Conservation (phyloP, 2,888 invertebrate genomes). For the Tachina fera region DNA sequence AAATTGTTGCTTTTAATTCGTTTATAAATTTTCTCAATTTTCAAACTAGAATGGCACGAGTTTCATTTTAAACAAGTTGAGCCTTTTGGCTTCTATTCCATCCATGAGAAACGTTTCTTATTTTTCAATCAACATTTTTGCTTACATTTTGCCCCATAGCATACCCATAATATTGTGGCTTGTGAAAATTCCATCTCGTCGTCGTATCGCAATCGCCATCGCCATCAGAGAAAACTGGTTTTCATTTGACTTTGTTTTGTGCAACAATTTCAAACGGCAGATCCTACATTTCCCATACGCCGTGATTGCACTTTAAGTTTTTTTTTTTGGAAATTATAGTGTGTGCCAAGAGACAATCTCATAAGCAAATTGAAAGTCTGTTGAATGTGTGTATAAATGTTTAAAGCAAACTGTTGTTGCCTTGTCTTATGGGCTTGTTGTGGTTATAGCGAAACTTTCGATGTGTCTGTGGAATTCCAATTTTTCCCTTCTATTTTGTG, state of each 20-base stretch:
- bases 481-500: neutral
- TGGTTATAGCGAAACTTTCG: neutral
- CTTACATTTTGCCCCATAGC: conserved; percentile 6
- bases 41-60: conserved; percentile 54
- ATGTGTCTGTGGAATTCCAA: neutral
- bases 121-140: conserved; percentile 17
- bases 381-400: neutral
- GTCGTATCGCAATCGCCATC: conserved; percentile 11
- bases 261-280: conserved; percentile 7
- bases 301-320: conserved; percentile 46
- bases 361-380: conserved; percentile 63
- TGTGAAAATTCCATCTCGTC: conserved; percentile 40
- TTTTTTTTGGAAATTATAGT: conserved; percentile 65
- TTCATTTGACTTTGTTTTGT: conserved; percentile 8
- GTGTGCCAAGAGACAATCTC: conserved; percentile 65
- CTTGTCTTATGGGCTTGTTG: conserved; percentile 21
- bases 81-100: conserved; percentile 7
- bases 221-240: conserved; percentile 51
- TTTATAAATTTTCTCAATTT: conserved; percentile 28
- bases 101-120: conserved; percentile 32
- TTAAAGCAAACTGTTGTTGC: neutral
- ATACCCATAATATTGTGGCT: conserved; percentile 39
- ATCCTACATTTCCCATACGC: conserved; percentile 42
- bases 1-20: neutral
- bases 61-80: conserved; percentile 19